A percentile compares a stretch with the other conserved stretches of the same genome.
These are phyloP conservation scores for Bovichtus diacanthus DNA, from an alignment of 2,797 vertebrate species.

Conservation along the genomic window DNA sequence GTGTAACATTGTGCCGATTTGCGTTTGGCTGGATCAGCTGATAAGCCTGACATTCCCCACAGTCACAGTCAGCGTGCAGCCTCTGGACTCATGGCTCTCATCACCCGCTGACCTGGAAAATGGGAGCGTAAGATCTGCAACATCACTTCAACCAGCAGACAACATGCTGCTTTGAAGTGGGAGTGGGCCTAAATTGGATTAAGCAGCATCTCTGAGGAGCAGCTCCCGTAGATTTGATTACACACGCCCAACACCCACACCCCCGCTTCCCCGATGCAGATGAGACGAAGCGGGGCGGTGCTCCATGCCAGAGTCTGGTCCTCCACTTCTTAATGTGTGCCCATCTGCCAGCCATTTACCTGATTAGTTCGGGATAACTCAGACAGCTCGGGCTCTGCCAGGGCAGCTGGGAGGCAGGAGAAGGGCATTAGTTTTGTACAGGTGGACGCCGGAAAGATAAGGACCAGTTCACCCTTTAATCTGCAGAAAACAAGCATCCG, in stretches of 20 bases:
- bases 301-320: constrained; percentile 57
- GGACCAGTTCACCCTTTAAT: constrained; percentile 26
- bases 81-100: constrained; percentile 62
- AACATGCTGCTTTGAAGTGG: constrained; percentile 81
- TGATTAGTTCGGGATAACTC: constrained; percentile 70
- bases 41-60: constrained; percentile 31
- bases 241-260: constrained; percentile 42
- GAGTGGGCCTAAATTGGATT: constrained; percentile 80
- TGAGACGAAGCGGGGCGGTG: constrained; percentile 56
- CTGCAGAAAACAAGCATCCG: constrained; percentile 30
- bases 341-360: constrained; percentile 79
- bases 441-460: constrained; percentile 51
- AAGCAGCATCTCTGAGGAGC: constrained; percentile 71
- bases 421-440: constrained; percentile 38
- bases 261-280: constrained; percentile 35
- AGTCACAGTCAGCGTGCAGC: constrained; percentile 34
- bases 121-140: constrained; percentile 65
- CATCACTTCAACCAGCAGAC: constrained; percentile 77
- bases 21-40: constrained; percentile 43
- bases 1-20: constrained; percentile 20
- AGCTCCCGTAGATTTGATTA: constrained; percentile 83
- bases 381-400: constrained; percentile 51
- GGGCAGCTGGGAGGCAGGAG: constrained; percentile 56
- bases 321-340: constrained; percentile 57
- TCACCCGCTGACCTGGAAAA: constrained; percentile 71